Conservation (phyloP, 1,140 invertebrate species). For the Achatina immaculata region DNA sequence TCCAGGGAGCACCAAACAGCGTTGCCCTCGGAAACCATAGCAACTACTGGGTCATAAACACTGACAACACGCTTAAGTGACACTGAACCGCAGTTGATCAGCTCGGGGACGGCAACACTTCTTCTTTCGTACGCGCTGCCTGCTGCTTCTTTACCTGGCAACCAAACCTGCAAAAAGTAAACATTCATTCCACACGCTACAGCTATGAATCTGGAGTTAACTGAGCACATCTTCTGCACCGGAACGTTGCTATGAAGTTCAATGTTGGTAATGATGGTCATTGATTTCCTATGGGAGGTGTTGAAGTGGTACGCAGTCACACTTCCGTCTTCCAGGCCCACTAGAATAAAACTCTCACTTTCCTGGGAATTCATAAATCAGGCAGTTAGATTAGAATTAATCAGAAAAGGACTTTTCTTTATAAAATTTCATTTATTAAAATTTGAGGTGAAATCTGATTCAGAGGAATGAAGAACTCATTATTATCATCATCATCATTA, state of each 20-base stretch:
- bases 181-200: conserved; percentile 26
- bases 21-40: conserved; percentile 2
- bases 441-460: not conserved
- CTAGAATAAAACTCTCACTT: not conserved
- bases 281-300: not conserved
- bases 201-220: not conserved
- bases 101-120: not conserved
- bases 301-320: conserved; percentile 7
- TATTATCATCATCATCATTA: not conserved
- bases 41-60: conserved; percentile 5
- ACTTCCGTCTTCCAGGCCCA: conserved; percentile 19
- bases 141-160: not conserved
- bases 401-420: not conserved
- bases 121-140: not conserved
- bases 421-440: not conserved
- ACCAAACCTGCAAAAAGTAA: not conserved
- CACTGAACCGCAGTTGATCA: not conserved
- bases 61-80: not conserved
- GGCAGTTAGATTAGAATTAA: not conserved
- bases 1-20: conserved; percentile 21
- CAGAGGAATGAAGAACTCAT: not conserved
- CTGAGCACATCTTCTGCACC: not conserved
- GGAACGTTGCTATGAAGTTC: not conserved
- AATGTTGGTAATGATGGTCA: not conserved
- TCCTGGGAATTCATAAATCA: not conserved